Conservation (phyloP, 2,888 invertebrate genomes). For the Barypeithes pellucidus region DNA sequence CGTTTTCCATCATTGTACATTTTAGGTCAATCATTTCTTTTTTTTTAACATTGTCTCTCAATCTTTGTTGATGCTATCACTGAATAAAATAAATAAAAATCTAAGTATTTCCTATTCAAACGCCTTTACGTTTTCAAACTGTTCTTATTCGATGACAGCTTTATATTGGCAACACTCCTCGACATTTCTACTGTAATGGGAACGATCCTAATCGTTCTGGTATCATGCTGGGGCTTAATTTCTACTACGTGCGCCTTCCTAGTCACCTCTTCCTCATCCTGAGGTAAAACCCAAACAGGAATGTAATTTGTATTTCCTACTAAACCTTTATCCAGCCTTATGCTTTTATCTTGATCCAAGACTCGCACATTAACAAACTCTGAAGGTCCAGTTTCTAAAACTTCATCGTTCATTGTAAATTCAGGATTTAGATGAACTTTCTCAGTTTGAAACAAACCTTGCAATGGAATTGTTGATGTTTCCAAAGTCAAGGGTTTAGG, state of each 20-base stretch:
- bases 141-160: slow-evolving; percentile 49
- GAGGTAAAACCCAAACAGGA: slow-evolving; percentile 61
- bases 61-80: slow-evolving; percentile 14
- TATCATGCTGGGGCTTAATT: slow-evolving; percentile 63
- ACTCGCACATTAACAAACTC: slow-evolving; percentile 67
- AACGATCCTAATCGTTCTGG: slow-evolving; percentile 67
- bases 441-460: slow-evolving; percentile 78
- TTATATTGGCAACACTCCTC: slow-evolving; percentile 56
- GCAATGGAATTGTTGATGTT: slow-evolving; percentile 79
- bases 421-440: slow-evolving; percentile 48
- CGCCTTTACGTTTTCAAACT: slow-evolving; percentile 23
- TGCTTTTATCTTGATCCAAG: slow-evolving; percentile 61
- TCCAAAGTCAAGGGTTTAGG: slow-evolving; percentile 70
- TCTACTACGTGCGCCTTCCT: slow-evolving; percentile 68
- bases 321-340: slow-evolving; percentile 44
- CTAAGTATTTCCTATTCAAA: slow-evolving; percentile 33
- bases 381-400: slow-evolving; percentile 67
- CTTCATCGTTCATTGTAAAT: slow-evolving; percentile 62
- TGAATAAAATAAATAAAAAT: slow-evolving; percentile 48
- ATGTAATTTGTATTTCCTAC: slow-evolving; percentile 57
- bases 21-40: neutral
- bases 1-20: neutral
- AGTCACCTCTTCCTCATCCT: slow-evolving; percentile 63
- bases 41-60: neutral
- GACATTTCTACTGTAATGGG: slow-evolving; percentile 66